Evolutionary conservation across 2,113 vertebrate genomes (phyloP).

Genomic region (Boulengeromyrus knoepffleri): DNA sequence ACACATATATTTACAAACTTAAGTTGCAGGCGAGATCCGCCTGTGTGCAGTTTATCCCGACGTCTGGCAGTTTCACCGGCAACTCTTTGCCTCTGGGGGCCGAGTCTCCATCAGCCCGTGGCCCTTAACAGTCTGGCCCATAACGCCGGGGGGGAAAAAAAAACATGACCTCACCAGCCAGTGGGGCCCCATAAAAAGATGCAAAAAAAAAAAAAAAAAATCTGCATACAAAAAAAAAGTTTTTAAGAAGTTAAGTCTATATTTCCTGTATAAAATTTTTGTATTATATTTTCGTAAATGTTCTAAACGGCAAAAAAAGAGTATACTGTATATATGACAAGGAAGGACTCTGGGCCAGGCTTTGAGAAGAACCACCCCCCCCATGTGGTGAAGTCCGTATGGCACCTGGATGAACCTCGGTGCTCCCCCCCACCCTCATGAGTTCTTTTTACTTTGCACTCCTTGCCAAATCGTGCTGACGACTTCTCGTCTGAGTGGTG

Average conservation of each 20-base stretch:
- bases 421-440: constrained; percentile 46
- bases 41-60: not conserved
- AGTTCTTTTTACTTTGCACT: constrained; percentile 35
- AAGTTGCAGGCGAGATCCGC: constrained; percentile 31
- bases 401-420: constrained; percentile 91
- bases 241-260: constrained; percentile 73
- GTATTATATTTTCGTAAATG: constrained; percentile 99
- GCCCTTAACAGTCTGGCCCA: constrained; percentile 66
- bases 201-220: constrained; percentile 15
- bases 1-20: not conserved
- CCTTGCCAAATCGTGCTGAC: constrained; percentile 7
- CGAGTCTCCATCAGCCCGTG: constrained; percentile 39
- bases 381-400: constrained; percentile 61
- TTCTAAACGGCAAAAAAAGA: constrained; percentile 59
- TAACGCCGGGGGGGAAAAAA: constrained; percentile 48
- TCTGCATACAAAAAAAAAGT: constrained; percentile 55
- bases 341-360: constrained; percentile 45
- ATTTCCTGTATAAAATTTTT: constrained; percentile 88
- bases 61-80: not conserved
- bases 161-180: constrained; percentile 52
- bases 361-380: constrained; percentile 55
- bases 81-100: not conserved
- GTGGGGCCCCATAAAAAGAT: constrained; percentile 32
- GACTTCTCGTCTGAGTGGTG: not conserved
- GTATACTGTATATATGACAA: constrained; percentile 38